A percentile compares a stretch with the other conserved stretches of the same genome.
Evolutionary conservation across 2,888 invertebrate species (phyloP).

Genomic region (Andricus quercusramuli): DNA sequence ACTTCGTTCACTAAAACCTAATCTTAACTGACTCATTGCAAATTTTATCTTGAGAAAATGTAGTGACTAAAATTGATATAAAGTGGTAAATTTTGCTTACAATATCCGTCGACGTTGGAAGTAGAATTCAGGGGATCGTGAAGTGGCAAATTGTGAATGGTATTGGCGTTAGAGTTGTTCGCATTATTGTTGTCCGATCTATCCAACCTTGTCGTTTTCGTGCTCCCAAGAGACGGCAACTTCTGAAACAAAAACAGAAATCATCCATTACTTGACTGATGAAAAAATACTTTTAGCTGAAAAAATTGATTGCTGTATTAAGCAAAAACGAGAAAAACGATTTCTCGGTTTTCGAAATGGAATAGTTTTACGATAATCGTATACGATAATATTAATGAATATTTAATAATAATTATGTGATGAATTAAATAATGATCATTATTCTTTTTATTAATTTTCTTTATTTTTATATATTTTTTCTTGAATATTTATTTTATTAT

Average conservation of each 20-base stretch:
- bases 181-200: conserved; percentile 76
- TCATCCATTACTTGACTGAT: neutral
- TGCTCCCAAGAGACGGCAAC: conserved; percentile 72
- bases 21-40: no score
- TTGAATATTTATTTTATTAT: no score
- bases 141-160: conserved; percentile 73
- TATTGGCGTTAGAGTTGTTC: conserved; percentile 73
- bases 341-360: no score
- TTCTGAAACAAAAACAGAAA: conserved; percentile 66
- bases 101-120: conserved; percentile 60
- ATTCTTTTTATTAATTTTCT: no score
- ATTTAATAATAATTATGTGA: no score
- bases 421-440: no score
- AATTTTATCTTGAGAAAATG: neutral
- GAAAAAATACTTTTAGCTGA: neutral
- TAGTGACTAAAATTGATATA: neutral
- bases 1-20: no score
- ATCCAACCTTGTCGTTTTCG: conserved; percentile 73
- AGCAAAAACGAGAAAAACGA: no score
- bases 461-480: no score
- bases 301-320: neutral
- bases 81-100: neutral
- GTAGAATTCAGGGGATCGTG: conserved; percentile 72
- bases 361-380: no score
- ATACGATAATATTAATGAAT: no score